Conservation (phyloP, 2,888 invertebrate species). For the Lithophane leautieri region DNA sequence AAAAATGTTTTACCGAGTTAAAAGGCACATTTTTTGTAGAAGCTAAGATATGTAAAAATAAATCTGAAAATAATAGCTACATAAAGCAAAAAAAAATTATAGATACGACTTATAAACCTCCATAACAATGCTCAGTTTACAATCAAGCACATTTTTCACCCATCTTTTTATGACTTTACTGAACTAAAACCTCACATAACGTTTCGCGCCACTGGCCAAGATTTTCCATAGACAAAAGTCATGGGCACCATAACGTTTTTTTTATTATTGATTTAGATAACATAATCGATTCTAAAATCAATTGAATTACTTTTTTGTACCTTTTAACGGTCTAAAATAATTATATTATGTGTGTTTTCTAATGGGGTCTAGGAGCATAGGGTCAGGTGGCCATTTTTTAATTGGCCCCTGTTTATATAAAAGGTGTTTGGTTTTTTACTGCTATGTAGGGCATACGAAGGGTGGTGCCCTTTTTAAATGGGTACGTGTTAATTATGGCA, state of each 20-base stretch:
- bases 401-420: constrained; percentile 69
- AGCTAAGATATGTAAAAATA: not conserved
- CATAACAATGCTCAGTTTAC: not conserved
- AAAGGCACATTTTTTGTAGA: not conserved
- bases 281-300: constrained; percentile 80
- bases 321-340: constrained; percentile 73
- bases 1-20: not conserved
- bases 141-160: not conserved
- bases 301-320: constrained; percentile 78
- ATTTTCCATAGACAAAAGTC: constrained; percentile 40
- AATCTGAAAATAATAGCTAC: not conserved
- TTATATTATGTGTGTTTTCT: constrained; percentile 75
- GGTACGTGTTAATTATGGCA: constrained; percentile 58
- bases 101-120: not conserved
- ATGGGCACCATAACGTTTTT: constrained; percentile 29
- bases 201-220: constrained; percentile 35
- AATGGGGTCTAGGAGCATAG: constrained; percentile 66
- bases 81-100: not conserved
- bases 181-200: not conserved
- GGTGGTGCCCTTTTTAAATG: constrained; percentile 63
- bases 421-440: constrained; percentile 67
- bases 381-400: constrained; percentile 67
- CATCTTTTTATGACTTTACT: not conserved
- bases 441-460: constrained; percentile 49
- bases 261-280: constrained; percentile 85